These are phyloP conservation scores for Holacanthus passer DNA, from an alignment of 2,113 vertebrate species.

Conservation along the genomic window DNA sequence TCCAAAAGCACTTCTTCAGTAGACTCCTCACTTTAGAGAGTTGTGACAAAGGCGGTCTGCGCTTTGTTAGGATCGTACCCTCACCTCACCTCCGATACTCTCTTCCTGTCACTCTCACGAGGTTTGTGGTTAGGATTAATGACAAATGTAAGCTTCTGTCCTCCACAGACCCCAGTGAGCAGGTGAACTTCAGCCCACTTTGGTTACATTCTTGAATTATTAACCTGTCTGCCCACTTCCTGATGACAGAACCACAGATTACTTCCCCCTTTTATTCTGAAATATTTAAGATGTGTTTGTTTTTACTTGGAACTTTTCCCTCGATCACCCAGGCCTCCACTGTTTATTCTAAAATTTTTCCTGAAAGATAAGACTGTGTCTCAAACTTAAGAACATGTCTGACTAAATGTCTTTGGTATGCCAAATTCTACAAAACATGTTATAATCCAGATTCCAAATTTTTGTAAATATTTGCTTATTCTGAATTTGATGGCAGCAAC, in stretches of 20 bases:
- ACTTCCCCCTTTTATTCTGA: constrained; percentile 84
- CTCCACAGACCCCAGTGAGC: constrained; percentile 30
- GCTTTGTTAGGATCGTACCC: not conserved
- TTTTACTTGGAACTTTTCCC: constrained; percentile 48
- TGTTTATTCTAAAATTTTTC: not conserved
- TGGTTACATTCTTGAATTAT: constrained; percentile 83
- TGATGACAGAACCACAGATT: constrained; percentile 82
- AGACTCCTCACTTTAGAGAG: constrained; percentile 28
- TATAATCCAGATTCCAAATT: no score
- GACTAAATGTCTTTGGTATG: not conserved
- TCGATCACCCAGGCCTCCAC: not conserved
- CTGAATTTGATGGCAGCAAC: no score
- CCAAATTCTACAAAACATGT: no score
- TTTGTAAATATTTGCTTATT: no score
- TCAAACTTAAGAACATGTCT: not conserved
- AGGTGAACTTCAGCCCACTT: constrained; percentile 65
- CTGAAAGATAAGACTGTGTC: not conserved
- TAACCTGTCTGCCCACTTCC: constrained; percentile 77
- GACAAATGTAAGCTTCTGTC: constrained; percentile 37
- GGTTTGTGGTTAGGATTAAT: constrained; percentile 24
- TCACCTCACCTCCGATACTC: not conserved
- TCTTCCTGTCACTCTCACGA: not conserved
- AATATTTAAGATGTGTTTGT: constrained; percentile 86
- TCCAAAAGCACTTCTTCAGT: constrained; percentile 55
- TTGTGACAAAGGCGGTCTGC: constrained; percentile 8